These are phyloP conservation scores for Oryzias woworae DNA, from an alignment of 2,113 vertebrate genomes.

Conservation along the genomic window DNA sequence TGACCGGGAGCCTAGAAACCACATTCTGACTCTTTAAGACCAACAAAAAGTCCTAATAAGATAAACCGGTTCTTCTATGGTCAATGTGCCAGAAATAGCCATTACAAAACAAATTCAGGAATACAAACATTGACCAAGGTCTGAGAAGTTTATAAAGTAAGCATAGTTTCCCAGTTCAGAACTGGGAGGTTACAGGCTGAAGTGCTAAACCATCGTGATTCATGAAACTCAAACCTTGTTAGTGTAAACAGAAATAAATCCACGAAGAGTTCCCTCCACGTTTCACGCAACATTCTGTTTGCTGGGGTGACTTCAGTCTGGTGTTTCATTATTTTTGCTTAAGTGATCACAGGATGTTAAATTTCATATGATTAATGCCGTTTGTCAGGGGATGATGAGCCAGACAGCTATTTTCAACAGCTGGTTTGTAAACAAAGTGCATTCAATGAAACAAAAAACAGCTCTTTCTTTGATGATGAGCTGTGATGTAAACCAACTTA, in stretches of 20 bases:
- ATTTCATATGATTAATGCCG: neutral
- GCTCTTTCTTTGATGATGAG: too few relatives aligned
- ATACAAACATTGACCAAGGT: neutral
- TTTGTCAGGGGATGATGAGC: too few relatives aligned
- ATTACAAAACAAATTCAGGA: neutral
- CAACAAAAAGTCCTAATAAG: too few relatives aligned
- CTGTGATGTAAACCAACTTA: too few relatives aligned
- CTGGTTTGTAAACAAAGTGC: too few relatives aligned
- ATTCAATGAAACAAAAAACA: too few relatives aligned
- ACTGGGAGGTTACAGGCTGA: neutral
- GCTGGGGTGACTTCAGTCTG: slow-evolving; percentile 6
- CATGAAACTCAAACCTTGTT: neutral
- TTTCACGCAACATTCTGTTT: slow-evolving; percentile 2
- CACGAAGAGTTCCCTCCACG: slow-evolving; percentile 1
- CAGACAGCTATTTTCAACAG: too few relatives aligned
- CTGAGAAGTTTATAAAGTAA: slow-evolving; percentile 20
- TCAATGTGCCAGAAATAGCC: too few relatives aligned
- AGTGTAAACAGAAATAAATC: neutral
- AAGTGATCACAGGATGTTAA: slow-evolving; percentile 3
- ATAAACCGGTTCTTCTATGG: too few relatives aligned
- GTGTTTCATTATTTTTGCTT: slow-evolving; percentile 5
- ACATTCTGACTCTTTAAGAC: too few relatives aligned
- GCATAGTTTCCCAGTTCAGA: neutral
- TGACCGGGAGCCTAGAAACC: too few relatives aligned
- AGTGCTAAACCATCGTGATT: neutral